Evolutionary conservation across 2,113 vertebrate genomes (phyloP).

Genomic region (Eidolon helvum): DNA sequence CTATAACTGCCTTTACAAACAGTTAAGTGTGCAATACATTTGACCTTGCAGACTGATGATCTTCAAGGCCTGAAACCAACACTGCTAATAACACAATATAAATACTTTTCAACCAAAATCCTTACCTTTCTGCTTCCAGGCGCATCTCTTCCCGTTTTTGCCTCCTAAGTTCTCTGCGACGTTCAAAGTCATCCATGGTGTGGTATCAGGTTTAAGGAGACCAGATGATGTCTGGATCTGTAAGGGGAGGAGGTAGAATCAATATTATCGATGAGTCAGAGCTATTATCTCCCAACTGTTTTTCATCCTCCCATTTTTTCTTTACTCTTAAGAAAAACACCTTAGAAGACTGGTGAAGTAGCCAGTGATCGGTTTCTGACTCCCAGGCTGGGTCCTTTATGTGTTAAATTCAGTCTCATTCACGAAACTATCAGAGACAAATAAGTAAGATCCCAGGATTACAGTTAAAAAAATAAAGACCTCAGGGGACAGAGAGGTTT

Average conservation of each 20-base stretch:
- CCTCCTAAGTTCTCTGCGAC: slow-evolving; percentile 96
- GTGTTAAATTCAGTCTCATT: slow-evolving; percentile 57
- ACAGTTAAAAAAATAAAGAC: slow-evolving; percentile 54
- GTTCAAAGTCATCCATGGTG: slow-evolving; percentile 98
- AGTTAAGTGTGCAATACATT: not conserved
- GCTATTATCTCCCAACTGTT: not conserved
- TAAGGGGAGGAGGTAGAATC: slow-evolving; percentile 19
- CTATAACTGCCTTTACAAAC: not conserved
- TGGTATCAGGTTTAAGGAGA: slow-evolving; percentile 54
- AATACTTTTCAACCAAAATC: not conserved
- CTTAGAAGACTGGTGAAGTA: slow-evolving; percentile 40
- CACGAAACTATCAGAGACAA: slow-evolving; percentile 57
- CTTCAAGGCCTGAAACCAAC: not conserved
- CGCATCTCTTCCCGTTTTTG: slow-evolving; percentile 99
- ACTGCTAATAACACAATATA: not conserved
- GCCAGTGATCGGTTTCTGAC: slow-evolving; percentile 68
- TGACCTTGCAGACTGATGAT: not conserved
- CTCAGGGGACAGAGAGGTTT: slow-evolving; percentile 49
- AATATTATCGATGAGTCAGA: slow-evolving; percentile 11
- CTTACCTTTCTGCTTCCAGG: slow-evolving; percentile 95
- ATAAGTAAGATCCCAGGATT: slow-evolving; percentile 57
- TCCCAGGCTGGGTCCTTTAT: slow-evolving; percentile 40
- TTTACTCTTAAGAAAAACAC: slow-evolving; percentile 70
- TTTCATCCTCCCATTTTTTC: slow-evolving; percentile 34
- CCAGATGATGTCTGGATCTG: slow-evolving; percentile 69